phyloP scores from a whole-genome alignment of 2,113 vertebrate species.

The Nanger granti region DNA sequence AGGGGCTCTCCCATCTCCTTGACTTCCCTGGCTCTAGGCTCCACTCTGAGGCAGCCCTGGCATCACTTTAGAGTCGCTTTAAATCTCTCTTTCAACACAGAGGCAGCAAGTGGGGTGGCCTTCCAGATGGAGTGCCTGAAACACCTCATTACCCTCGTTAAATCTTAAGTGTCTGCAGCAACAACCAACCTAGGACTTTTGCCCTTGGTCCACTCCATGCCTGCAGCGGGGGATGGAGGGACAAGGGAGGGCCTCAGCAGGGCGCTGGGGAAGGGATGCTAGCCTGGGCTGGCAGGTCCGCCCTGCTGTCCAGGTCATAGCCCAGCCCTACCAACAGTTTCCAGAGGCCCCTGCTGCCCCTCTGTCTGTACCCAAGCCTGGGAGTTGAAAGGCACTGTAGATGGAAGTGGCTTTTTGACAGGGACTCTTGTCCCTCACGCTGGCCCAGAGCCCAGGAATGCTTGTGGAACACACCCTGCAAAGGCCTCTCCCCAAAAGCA shows the following conservation, averaged over 20 bases:
- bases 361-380: not conserved
- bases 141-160: not conserved
- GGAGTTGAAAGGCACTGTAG: not conserved
- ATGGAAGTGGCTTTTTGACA: not conserved
- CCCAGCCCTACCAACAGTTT: not conserved
- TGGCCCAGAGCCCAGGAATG: not conserved
- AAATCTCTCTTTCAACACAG: not conserved
- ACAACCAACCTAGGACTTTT: not conserved
- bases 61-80: not conserved
- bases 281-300: not conserved
- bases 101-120: not conserved
- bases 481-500: not conserved
- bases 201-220: no score
- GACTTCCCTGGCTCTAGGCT: not conserved
- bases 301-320: not conserved
- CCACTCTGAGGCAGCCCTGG: not conserved
- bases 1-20: not conserved
- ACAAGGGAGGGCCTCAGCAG: not conserved
- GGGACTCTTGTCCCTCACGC: not conserved
- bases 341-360: accelerated
- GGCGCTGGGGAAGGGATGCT: not conserved
- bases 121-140: not conserved
- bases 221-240: not conserved
- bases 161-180: not conserved
- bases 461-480: not conserved